Percentiles rank a stretch among this genome's conserved stretches.
Evolutionary conservation across 2,113 vertebrate genomes (phyloP).

Genomic region (Micronycteris hirsuta): DNA sequence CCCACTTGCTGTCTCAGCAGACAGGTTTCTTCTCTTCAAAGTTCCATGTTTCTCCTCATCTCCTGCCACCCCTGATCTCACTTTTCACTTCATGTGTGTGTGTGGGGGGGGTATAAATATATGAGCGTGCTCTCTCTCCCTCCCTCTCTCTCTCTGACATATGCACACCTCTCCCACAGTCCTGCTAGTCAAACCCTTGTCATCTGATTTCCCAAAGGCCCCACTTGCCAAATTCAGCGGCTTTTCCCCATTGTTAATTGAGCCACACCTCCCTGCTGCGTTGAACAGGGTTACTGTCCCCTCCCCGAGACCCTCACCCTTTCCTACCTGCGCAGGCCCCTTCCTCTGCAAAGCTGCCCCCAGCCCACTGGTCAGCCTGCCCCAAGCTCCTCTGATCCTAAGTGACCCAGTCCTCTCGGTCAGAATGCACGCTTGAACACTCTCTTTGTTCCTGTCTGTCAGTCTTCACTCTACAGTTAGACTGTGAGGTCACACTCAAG

Average conservation of each 20-base stretch:
- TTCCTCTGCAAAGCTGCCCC: neutral
- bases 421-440: fast-evolving
- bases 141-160: no score
- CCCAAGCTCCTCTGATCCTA: neutral
- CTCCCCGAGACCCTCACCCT: fast-evolving
- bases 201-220: neutral
- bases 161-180: neutral
- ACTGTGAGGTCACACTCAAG: fast-evolving
- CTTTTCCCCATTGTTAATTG: neutral
- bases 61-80: neutral
- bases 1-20: fast-evolving
- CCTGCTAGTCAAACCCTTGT: neutral
- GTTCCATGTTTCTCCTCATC: neutral
- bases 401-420: fast-evolving
- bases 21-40: neutral
- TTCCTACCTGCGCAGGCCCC: neutral
- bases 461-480: neutral
- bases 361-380: neutral
- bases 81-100: neutral
- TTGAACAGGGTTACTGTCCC: neutral
- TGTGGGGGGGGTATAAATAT: fast-evolving
- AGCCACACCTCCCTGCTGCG: neutral
- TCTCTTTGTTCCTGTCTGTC: fast-evolving
- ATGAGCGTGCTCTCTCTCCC: fast-evolving
- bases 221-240: neutral